Evolutionary conservation across 2,888 invertebrate species (phyloP).

Genomic region (Serrognathus titanus): DNA sequence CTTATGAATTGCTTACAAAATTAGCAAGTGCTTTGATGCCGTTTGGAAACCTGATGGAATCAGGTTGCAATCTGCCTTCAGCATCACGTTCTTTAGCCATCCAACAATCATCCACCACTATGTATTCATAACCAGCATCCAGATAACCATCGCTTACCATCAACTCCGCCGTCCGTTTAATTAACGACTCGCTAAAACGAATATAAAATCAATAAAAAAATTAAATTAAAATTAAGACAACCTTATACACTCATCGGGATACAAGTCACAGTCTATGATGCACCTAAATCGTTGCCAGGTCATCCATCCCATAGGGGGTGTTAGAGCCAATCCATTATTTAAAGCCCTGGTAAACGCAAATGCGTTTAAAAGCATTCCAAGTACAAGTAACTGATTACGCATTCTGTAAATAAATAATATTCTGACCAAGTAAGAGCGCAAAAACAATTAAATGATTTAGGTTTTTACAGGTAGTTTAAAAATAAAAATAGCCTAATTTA

Average conservation of each 20-base stretch:
- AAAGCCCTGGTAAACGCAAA: background rate
- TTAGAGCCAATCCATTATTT: constrained; percentile 61
- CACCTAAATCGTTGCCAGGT: constrained; percentile 68
- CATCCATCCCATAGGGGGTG: constrained; percentile 74
- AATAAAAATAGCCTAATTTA: too few relatives aligned
- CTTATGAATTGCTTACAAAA: constrained; percentile 52
- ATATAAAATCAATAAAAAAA: background rate
- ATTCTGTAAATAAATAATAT: too few relatives aligned
- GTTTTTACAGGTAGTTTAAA: too few relatives aligned
- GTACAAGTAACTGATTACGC: too few relatives aligned
- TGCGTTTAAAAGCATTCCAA: too few relatives aligned
- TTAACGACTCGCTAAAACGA: constrained; percentile 52
- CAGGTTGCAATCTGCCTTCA: constrained; percentile 52
- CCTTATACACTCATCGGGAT: constrained; percentile 66
- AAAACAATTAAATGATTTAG: too few relatives aligned
- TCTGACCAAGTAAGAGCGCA: too few relatives aligned
- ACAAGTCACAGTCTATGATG: constrained; percentile 59
- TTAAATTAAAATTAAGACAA: constrained; percentile 30
- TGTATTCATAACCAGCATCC: constrained; percentile 59
- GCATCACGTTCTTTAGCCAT: constrained; percentile 50
- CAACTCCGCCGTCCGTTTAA: constrained; percentile 54
- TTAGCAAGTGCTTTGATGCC: constrained; percentile 59
- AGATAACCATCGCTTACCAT: constrained; percentile 59
- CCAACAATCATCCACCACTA: constrained; percentile 64
- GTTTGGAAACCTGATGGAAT: constrained; percentile 57